Conservation (phyloP, 2,797 vertebrate genomes). For the Macropodus opercularis region DNA sequence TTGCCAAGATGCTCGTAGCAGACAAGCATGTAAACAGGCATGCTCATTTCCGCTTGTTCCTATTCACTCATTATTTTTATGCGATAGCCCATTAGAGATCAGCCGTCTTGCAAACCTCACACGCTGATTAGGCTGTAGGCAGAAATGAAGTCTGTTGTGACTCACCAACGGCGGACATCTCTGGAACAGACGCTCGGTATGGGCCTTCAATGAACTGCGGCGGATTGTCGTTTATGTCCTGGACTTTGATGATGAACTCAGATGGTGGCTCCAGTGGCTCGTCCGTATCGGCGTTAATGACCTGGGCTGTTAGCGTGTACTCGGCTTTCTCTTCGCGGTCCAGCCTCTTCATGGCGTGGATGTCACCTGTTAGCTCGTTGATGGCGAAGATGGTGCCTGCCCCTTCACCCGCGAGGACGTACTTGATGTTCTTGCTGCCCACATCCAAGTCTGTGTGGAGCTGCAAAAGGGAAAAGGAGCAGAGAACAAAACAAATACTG, state of each 20-base stretch:
- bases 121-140: slow-evolving; percentile 57
- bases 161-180: slow-evolving; percentile 97
- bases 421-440: slow-evolving; percentile 91
- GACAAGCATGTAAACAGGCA: slow-evolving; percentile 58
- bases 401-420: slow-evolving; percentile 94
- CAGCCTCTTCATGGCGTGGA: slow-evolving; percentile 98
- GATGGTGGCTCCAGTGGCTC: slow-evolving; percentile 94
- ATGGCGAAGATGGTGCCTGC: slow-evolving; percentile 99
- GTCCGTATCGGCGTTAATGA: slow-evolving; percentile 90
- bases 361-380: slow-evolving; percentile 95
- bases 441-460: slow-evolving; percentile 96
- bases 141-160: slow-evolving; percentile 51
- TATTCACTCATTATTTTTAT: slow-evolving; percentile 69
- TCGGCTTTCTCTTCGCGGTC: slow-evolving; percentile 98
- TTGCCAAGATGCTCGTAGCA: slow-evolving; percentile 38
- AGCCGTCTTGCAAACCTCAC: slow-evolving; percentile 51
- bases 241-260: slow-evolving; percentile 99
- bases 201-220: slow-evolving; percentile 94
- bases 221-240: slow-evolving; percentile 98
- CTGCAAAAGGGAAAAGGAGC: slow-evolving; percentile 77
- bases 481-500: background rate
- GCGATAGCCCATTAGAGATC: slow-evolving; percentile 64
- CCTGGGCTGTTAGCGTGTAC: slow-evolving; percentile 95
- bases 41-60: slow-evolving; percentile 56
- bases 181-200: slow-evolving; percentile 92